Percentiles rank a stretch among this genome's conserved stretches.
Evolutionary conservation across 2,113 vertebrate species (phyloP).

Genomic region (Oriolus oriolus): DNA sequence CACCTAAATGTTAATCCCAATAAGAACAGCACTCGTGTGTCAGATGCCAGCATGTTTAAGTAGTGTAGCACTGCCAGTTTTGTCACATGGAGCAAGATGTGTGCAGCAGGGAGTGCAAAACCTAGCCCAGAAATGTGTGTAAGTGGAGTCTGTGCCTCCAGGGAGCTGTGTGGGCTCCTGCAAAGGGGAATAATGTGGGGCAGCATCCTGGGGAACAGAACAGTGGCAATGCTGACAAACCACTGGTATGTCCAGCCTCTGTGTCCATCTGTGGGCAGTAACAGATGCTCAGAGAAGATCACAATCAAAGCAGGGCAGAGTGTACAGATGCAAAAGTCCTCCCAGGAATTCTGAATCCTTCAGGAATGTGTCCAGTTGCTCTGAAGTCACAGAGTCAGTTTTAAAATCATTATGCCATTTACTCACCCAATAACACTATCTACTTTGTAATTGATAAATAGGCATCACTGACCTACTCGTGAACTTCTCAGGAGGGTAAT

Average conservation of each 20-base stretch:
- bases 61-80: neutral
- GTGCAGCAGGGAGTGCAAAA: neutral
- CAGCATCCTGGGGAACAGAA: neutral
- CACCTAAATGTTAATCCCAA: neutral
- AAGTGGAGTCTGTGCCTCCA: neutral
- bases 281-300: neutral
- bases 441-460: neutral
- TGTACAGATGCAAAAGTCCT: neutral
- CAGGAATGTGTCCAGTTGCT: neutral
- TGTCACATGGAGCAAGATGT: neutral
- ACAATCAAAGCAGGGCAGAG: neutral
- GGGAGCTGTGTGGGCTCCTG: neutral
- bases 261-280: neutral
- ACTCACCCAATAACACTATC: neutral
- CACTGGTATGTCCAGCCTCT: neutral
- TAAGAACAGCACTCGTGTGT: neutral
- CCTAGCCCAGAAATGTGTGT: neutral
- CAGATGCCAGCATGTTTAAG: neutral
- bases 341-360: neutral
- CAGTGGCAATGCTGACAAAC: neutral
- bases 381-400: neutral
- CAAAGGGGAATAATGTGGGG: neutral
- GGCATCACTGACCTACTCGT: neutral
- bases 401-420: neutral
- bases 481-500: neutral